Conservation (phyloP, 2,797 vertebrate genomes). For the Sciurus vulgaris region DNA sequence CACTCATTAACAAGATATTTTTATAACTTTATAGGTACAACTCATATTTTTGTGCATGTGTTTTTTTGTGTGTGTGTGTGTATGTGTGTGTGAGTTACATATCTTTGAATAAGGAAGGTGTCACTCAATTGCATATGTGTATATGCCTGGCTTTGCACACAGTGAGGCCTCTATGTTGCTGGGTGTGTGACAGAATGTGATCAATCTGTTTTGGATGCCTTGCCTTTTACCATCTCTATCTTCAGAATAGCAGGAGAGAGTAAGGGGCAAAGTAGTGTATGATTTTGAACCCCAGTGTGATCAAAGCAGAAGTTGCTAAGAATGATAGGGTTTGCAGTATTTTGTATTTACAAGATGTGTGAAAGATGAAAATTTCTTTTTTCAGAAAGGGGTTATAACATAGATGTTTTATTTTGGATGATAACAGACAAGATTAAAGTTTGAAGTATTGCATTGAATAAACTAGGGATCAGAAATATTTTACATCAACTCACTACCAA, state of each 20-base stretch:
- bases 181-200: not conserved
- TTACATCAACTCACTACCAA: constrained; percentile 54
- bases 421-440: constrained; percentile 56
- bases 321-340: not conserved
- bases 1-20: not conserved
- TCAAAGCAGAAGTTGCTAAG: not conserved
- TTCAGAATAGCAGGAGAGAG: not conserved
- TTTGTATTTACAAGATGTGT: not conserved
- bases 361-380: not conserved
- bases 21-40: not conserved
- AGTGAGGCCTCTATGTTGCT: not conserved
- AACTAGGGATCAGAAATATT: constrained; percentile 51
- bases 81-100: not conserved
- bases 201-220: not conserved
- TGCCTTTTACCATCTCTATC: not conserved
- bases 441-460: constrained; percentile 58
- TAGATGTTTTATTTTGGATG: constrained; percentile 55
- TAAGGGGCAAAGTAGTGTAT: not conserved
- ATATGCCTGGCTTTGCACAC: not conserved
- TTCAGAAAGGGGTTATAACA: constrained; percentile 7
- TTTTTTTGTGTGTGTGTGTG: not conserved
- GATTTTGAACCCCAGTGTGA: not conserved
- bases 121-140: not conserved
- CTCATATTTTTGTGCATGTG: not conserved
- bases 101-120: not conserved